phyloP scores from a whole-genome alignment of 2,113 vertebrate genomes.

The Tursiops truncatus region DNA sequence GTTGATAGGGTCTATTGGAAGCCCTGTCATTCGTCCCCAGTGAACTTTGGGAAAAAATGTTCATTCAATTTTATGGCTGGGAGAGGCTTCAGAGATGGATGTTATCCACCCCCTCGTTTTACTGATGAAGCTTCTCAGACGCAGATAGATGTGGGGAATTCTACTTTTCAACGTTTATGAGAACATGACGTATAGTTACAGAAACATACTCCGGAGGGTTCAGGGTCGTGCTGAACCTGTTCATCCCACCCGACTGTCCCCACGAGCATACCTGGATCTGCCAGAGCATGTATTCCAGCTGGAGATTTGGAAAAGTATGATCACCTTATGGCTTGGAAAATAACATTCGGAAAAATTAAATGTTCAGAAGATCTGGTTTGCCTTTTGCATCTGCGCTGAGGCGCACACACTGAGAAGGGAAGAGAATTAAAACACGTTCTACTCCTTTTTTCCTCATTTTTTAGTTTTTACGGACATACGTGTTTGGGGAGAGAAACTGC shows the following conservation, averaged over 20 bases:
- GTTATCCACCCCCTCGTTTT: not conserved
- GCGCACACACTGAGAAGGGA: not conserved
- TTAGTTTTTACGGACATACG: not conserved
- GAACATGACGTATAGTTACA: not conserved
- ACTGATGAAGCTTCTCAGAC: not conserved
- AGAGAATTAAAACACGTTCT: not conserved
- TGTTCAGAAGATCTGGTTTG: not conserved
- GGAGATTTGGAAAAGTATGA: not conserved
- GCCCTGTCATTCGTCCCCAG: not conserved
- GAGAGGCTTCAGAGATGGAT: not conserved
- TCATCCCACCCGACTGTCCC: accelerated
- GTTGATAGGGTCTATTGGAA: not conserved
- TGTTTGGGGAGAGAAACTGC: not conserved
- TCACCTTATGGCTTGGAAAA: slow-evolving; percentile 3
- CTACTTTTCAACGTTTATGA: not conserved
- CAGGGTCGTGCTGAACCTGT: not conserved
- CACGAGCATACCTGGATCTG: not conserved
- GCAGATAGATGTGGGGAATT: not conserved
- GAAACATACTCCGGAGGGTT: not conserved
- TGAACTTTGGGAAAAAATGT: slow-evolving; percentile 24
- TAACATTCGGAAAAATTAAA: not conserved
- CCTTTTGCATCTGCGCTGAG: not conserved
- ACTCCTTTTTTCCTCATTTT: not conserved
- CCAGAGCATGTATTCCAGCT: not conserved
- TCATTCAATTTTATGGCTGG: not conserved